Evolutionary conservation across 2,113 vertebrate species (phyloP).

Genomic region (Rhinoptilus africanus): DNA sequence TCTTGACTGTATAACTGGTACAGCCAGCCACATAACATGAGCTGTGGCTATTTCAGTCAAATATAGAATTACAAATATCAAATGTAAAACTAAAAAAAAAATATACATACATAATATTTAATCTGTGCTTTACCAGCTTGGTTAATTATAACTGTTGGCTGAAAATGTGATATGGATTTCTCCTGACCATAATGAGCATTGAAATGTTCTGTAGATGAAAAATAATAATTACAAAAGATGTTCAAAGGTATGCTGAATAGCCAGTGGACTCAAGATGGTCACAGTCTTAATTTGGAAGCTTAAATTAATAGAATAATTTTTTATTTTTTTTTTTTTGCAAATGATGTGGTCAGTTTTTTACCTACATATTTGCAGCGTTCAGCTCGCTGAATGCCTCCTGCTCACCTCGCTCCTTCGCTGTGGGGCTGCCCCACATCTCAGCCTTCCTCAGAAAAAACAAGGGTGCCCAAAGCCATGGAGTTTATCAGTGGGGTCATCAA

Average conservation of each 20-base stretch:
- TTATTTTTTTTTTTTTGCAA: neutral
- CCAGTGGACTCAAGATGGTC: neutral
- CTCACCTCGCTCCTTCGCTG: fast-evolving
- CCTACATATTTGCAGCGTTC: neutral
- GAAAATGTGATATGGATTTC: neutral
- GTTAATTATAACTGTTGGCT: neutral
- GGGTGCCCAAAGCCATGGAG: neutral
- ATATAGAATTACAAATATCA: neutral
- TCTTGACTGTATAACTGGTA: neutral
- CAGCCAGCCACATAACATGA: neutral
- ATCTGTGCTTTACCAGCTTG: neutral
- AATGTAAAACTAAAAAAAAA: neutral
- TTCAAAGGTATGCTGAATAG: neutral
- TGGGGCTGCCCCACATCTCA: neutral
- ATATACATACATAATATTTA: neutral
- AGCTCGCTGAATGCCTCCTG: fast-evolving
- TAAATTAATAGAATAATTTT: neutral
- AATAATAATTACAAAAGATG: neutral
- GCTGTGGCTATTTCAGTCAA: neutral
- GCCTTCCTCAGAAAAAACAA: neutral
- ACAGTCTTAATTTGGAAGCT: neutral
- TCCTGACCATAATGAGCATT: neutral
- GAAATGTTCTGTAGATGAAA: neutral
- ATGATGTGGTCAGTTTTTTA: neutral
- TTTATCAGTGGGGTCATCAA: neutral